These are phyloP conservation scores for Cynodonichthys magdalenae DNA, from an alignment of 2,797 vertebrate species.

Conservation along the genomic window DNA sequence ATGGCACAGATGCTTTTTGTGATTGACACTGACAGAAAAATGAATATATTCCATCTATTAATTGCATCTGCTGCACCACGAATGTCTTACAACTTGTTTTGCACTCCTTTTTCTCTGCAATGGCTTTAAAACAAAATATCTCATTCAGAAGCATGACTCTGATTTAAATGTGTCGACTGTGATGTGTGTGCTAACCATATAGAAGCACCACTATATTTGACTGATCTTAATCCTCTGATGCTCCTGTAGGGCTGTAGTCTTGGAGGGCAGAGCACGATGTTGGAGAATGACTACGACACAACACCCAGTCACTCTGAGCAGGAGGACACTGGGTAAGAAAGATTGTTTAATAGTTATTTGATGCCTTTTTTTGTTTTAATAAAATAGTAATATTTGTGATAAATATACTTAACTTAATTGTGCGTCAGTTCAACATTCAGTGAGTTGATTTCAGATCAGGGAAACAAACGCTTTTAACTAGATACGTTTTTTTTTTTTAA, in stretches of 20 bases:
- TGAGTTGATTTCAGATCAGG: not conserved
- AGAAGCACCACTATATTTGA: not conserved
- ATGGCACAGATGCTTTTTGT: constrained; percentile 25
- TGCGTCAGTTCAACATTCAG: too few species aligned
- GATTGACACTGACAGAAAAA: constrained; percentile 14
- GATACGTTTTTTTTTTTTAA: not conserved
- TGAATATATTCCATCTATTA: constrained; percentile 59
- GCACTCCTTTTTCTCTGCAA: constrained; percentile 30
- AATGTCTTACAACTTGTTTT: constrained; percentile 34
- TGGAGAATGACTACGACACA: constrained; percentile 91
- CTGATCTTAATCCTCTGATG: constrained; percentile 15
- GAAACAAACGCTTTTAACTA: not conserved
- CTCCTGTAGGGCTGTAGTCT: constrained; percentile 87
- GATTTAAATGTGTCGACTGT: constrained; percentile 13
- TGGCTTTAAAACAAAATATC: constrained; percentile 47
- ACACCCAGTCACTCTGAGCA: constrained; percentile 84
- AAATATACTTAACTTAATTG: too few species aligned
- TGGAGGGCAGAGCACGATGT: constrained; percentile 88
- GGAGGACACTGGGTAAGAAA: constrained; percentile 87
- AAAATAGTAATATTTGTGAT: too few species aligned
- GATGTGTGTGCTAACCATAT: constrained; percentile 1
- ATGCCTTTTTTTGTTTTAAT: too few species aligned
- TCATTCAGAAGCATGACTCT: constrained; percentile 72
- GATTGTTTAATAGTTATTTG: too few species aligned
- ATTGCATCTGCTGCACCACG: constrained; percentile 56